Evolutionary conservation across 2,113 vertebrate species (phyloP).

Genomic region (Saguinus midas): DNA sequence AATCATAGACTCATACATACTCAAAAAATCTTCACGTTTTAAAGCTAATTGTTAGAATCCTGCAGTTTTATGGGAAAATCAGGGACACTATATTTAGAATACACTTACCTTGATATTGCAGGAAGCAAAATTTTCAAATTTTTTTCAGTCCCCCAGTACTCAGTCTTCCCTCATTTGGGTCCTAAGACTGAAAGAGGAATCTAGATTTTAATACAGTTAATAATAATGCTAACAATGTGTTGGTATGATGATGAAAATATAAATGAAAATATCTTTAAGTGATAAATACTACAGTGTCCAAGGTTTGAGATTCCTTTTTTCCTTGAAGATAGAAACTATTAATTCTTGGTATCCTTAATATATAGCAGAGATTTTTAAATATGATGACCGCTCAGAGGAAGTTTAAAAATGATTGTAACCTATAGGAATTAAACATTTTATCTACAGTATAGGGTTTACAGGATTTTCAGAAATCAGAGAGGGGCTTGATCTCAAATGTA

Average conservation of each 20-base stretch:
- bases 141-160: background rate
- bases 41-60: constrained; percentile 21
- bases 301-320: background rate
- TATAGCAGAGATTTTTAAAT: background rate
- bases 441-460: background rate
- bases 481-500: background rate
- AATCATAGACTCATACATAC: background rate
- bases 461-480: background rate
- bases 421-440: background rate
- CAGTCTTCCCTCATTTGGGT: background rate
- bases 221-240: background rate
- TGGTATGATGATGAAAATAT: background rate
- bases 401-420: background rate
- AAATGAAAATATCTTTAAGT: constrained; percentile 6
- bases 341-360: background rate
- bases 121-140: background rate
- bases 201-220: background rate
- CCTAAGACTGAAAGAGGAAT: background rate
- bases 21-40: background rate
- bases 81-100: background rate
- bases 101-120: background rate
- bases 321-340: background rate
- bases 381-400: background rate
- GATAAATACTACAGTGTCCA: background rate
- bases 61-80: background rate